Evolutionary conservation across 2,113 vertebrate species (phyloP).

Genomic region (Glareola pratincola): DNA sequence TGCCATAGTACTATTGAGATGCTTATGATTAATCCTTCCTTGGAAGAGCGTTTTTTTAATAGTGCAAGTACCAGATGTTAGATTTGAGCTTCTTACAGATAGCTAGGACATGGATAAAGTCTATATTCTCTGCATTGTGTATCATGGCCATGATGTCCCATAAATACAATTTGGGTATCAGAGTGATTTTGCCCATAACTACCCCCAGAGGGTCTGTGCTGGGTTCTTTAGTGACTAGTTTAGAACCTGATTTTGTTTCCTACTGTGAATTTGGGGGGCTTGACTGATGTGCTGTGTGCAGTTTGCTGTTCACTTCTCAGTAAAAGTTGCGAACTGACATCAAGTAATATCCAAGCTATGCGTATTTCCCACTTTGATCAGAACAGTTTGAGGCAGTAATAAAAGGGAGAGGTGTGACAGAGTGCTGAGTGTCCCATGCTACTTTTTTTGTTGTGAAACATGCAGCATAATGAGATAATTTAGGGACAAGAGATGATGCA

Average conservation of each 20-base stretch:
- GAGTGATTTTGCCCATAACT: not conserved
- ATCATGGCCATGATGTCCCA: fast-evolving
- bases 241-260: not conserved
- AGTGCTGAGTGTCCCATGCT: not conserved
- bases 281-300: not conserved
- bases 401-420: not conserved
- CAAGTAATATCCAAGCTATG: too few relatives aligned
- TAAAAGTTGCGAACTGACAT: not conserved
- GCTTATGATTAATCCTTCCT: not conserved
- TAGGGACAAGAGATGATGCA: not conserved
- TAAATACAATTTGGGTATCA: not conserved
- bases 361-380: not conserved
- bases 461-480: not conserved
- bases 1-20: not conserved
- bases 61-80: not conserved
- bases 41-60: not conserved
- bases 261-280: not conserved
- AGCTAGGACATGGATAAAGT: not conserved
- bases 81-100: not conserved
- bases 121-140: not conserved
- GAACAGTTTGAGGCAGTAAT: not conserved
- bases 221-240: not conserved
- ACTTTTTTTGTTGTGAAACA: not conserved
- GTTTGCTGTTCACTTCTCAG: not conserved
- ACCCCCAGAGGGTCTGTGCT: not conserved